phyloP scores from a whole-genome alignment of 2,888 invertebrate species.

The Leptogaster cylindrica region DNA sequence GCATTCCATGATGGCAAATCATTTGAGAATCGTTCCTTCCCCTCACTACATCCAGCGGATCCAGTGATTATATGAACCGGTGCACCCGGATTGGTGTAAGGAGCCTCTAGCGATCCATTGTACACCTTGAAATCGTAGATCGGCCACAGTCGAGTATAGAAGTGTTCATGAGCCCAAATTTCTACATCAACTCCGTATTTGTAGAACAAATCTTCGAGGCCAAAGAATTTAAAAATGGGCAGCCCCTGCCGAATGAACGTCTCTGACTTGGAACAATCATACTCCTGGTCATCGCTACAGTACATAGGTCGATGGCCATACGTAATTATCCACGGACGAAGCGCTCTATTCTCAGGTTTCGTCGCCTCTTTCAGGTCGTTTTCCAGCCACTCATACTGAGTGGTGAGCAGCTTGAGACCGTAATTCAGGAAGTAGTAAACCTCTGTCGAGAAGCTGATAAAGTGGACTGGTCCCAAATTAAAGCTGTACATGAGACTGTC shows the following conservation, averaged over 20 bases:
- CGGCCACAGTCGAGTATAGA: conserved; percentile 95
- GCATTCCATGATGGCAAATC: conserved; percentile 77
- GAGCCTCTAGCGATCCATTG: conserved; percentile 66
- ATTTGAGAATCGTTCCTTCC: conserved; percentile 75
- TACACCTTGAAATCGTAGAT: conserved; percentile 81
- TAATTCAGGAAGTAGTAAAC: conserved; percentile 91
- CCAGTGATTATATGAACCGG: conserved; percentile 92
- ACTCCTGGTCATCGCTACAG: conserved; percentile 81
- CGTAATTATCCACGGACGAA: conserved; percentile 82
- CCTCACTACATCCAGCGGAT: conserved; percentile 86
- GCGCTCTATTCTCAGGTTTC: conserved; percentile 72
- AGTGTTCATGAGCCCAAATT: conserved; percentile 98
- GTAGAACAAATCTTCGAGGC: conserved; percentile 86
- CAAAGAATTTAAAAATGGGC: conserved; percentile 70
- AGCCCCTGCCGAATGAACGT: conserved; percentile 72
- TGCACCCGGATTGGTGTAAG: conserved; percentile 71
- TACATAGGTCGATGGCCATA: conserved; percentile 92
- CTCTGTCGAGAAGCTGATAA: conserved; percentile 92
- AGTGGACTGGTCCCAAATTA: conserved; percentile 88
- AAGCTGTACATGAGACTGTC: conserved; percentile 85
- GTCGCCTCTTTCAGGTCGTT: conserved; percentile 80
- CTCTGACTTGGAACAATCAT: conserved; percentile 75
- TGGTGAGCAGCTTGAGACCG: conserved; percentile 78
- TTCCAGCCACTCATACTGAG: conserved; percentile 86
- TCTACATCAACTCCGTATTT: conserved; percentile 90